Base-by-base conservation (phyloP, 2,888 invertebrate species). In the Lochmaea crataegi region DNA sequence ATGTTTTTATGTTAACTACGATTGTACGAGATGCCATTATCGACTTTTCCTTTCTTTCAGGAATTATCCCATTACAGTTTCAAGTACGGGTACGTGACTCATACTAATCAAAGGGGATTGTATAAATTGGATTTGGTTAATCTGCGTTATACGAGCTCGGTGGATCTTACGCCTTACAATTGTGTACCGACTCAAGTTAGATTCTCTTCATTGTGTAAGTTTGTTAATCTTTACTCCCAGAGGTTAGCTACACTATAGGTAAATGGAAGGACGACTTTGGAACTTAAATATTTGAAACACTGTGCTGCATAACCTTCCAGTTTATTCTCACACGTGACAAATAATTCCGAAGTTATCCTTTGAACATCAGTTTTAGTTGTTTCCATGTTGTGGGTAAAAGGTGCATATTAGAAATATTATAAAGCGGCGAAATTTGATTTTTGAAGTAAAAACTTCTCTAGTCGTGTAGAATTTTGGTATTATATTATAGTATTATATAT, bases 1-100 rank as follows among this genome's bases (percentile, higher is more conserved):
- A 38, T 38, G 9, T 38, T 7, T 38, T 38, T 38, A 38, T 38
- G 32, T 38, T 38, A 38, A 38, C 32, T 38, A 38, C 0, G 32
- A 6, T 32, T 32, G 32, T 32, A 32, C 5, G 32, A 38, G 32
- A 38, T 38, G n/a, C 5, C 12, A 58, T 45, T 71, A 26, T 42
- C 12, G n/a, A 61, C 56, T 10, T 26, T 58, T 32, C 12, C 60
- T 61, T 78, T 77, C 72, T 83, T 85, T 38, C 83, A 90, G 89
- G 90, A 91, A 81, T 81, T 87, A 74, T 85, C 87, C n/a, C 87
- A 88, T 80, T 87, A 87, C 80, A 87, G 85, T 81, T 93, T 92
- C 87, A 91, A 91, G 81, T 93, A 92, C 84, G 94, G 92, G 56
- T 94, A 93, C 84, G 93, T 93, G 58, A 92, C 92, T 56, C 93